Conservation (phyloP, 2,113 vertebrate genomes). For the Vombatus ursinus region DNA sequence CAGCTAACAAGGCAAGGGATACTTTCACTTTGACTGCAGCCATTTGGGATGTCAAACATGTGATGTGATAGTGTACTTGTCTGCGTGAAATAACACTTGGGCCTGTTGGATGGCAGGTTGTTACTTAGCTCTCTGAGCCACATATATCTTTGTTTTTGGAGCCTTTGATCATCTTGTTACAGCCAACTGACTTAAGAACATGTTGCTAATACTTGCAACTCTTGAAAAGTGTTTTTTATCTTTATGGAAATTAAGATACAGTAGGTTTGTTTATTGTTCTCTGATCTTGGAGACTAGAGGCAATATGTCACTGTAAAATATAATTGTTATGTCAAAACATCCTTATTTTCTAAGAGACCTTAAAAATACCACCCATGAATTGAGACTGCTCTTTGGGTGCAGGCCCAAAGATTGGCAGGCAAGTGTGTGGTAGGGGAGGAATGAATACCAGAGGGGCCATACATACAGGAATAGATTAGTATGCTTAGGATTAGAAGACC, state of each 20-base stretch:
- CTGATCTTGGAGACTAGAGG: not conserved
- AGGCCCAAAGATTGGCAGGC: not conserved
- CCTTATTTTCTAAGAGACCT: not conserved
- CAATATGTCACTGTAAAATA: not conserved
- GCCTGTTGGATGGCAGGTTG: not conserved
- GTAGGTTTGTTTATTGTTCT: not conserved
- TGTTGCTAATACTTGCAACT: not conserved
- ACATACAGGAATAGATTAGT: not conserved
- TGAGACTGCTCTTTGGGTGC: not conserved
- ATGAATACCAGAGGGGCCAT: not conserved
- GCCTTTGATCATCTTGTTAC: not conserved
- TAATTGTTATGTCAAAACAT: not conserved
- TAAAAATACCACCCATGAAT: not conserved
- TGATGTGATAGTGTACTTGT: not conserved
- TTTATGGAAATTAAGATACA: not conserved
- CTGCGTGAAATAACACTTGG: not conserved
- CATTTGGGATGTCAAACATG: not conserved
- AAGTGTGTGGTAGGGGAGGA: not conserved
- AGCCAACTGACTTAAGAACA: not conserved
- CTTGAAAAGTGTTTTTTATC: not conserved
- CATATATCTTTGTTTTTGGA: not conserved
- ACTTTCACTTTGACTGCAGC: not conserved
- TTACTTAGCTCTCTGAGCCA: not conserved
- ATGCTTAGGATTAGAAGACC: not conserved
- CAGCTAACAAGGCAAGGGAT: not conserved